phyloP scores from a whole-genome alignment of 2,113 vertebrate species.

The Microtus ochrogaster region DNA sequence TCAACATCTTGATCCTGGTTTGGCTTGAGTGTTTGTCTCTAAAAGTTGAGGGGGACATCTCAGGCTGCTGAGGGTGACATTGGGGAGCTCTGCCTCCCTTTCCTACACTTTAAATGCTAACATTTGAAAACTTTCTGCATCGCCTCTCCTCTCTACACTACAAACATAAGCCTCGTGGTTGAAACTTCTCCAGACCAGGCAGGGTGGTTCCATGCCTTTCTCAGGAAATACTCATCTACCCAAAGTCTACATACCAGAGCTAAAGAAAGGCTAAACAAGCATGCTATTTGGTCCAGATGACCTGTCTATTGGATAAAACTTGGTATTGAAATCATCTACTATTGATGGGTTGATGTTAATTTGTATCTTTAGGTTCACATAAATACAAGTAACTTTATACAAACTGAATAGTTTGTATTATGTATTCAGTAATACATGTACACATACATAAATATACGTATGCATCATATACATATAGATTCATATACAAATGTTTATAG shows the following conservation, averaged over 20 bases:
- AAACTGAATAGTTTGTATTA: not conserved
- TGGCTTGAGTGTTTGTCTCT: no score
- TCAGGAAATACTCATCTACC: not conserved
- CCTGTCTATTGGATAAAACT: not conserved
- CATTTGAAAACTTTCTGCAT: not conserved
- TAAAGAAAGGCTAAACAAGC: not conserved
- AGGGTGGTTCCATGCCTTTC: not conserved
- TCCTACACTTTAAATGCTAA: not conserved
- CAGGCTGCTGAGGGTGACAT: not conserved
- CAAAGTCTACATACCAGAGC: not conserved
- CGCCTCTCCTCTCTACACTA: accelerated
- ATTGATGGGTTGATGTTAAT: not conserved
- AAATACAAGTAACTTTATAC: not conserved
- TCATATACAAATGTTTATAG: not conserved
- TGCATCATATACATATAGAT: not conserved
- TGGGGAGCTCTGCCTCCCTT: no score
- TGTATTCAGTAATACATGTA: not conserved
- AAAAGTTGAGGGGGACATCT: not conserved
- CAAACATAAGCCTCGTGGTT: no score
- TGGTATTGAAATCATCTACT: not conserved
- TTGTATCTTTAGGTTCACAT: not conserved
- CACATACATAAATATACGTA: not conserved
- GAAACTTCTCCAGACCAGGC: not conserved
- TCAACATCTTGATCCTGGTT: not conserved
- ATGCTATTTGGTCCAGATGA: not conserved